Base-by-base conservation (phyloP, 2,888 invertebrate genomes). In the Aquatica leii region DNA sequence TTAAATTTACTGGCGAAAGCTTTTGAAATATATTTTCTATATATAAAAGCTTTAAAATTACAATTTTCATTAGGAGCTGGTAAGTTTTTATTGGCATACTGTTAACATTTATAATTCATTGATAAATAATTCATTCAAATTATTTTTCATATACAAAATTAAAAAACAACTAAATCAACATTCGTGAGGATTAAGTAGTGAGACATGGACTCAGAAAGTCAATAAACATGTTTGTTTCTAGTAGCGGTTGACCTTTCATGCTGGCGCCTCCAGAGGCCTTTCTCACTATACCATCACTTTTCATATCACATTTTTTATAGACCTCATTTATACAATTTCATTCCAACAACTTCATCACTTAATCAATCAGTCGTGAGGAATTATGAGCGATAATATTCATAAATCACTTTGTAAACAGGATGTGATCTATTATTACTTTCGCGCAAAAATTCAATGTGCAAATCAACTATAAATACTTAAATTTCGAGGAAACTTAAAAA, bases 231-330 rank as follows among this genome's bases (percentile, higher is more conserved):
- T 69, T 65, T 67, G 68, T 65, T 51, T 56, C 58, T 62, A 52
- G 60, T 68, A 71, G 71, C 67, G 62, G 71, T 71, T 71, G 71
- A 71, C 71, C 71, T 71, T 70, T 71, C 66, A 57, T 50, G 60
- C 62, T 69, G 71, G 69, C 71, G 71, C 68, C 71, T 71, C 65
- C 58, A 64, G 53, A 53, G 57, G 54, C 60, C 61, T 65, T 65
- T 58, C 57, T 56, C 51, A 35, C 64, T 52, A 48, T 64, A 60
- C 57, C 64, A 60, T 64, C 64, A 50, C 64, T 64, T 64, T 59
- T 64, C 64, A 64, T 55, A 63, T 63, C 55, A 15, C 43, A 59
- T 55, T 63, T 64, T 64, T 59, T 37, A 34, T 17, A 35, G 56
- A 62, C 37, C 52, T 41, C 52, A 52, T 61, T 55, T 55, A 51